Percentiles rank a stretch among this genome's conserved stretches.
Conservation (phyloP, 2,888 invertebrate species). For the Myathropa florea region DNA sequence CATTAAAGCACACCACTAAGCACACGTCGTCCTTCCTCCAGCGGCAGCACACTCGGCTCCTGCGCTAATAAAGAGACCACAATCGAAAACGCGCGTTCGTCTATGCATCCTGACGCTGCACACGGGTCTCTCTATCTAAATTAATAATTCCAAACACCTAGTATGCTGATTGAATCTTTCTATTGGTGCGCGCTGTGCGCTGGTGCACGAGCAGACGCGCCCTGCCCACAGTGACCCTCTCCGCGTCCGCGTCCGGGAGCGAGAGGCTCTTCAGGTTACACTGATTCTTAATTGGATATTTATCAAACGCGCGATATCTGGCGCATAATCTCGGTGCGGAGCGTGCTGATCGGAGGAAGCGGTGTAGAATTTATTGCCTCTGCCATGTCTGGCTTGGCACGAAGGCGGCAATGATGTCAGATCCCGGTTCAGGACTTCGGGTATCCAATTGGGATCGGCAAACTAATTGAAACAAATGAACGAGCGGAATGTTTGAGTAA, state of each 20-base stretch:
- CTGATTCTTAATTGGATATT: constrained; percentile 70
- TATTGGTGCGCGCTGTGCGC: constrained; percentile 10
- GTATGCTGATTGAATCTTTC: constrained; percentile 62
- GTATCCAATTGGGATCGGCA: constrained; percentile 52
- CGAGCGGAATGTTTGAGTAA: constrained; percentile 63
- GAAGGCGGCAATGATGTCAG: constrained; percentile 63
- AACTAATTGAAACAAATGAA: constrained; percentile 68
- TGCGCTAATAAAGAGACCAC: constrained; percentile 55
- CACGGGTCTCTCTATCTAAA: constrained; percentile 52
- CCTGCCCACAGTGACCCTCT: constrained; percentile 9
- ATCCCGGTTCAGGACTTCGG: constrained; percentile 43
- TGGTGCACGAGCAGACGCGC: constrained; percentile 5
- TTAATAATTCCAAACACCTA: constrained; percentile 68
- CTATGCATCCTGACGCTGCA: neutral
- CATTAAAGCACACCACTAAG: constrained; percentile 21
- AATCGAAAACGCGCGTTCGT: constrained; percentile 14
- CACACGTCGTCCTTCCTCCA: constrained; percentile 2
- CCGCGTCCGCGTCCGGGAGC: neutral
- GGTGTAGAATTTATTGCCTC: constrained; percentile 59
- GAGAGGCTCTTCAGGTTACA: constrained; percentile 19
- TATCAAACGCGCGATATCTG: constrained; percentile 58
- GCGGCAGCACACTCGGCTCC: constrained; percentile 5
- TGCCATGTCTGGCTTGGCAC: constrained; percentile 49
- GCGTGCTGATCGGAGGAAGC: constrained; percentile 41
- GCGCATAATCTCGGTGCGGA: constrained; percentile 54